Evolutionary conservation across 2,888 invertebrate genomes (phyloP), one percentile per base, ranked within the genome.

Genomic region (Apodemia duryi): DNA sequence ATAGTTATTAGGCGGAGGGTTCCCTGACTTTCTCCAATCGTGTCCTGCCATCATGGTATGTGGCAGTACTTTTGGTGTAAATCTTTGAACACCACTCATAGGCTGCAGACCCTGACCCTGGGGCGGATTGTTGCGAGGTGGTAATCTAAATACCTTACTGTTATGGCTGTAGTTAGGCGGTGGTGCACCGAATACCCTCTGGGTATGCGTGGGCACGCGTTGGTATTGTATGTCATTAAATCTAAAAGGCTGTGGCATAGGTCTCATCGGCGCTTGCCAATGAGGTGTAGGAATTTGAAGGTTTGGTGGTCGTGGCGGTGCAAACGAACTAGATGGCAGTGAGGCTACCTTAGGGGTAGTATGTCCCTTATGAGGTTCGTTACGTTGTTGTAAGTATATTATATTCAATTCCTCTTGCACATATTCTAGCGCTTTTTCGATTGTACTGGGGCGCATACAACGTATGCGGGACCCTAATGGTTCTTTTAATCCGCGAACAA

Each of bases 1-100:
- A 66, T 75, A 73, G 32, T 74, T 72, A 21, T 57, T 65, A 0
- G 71, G 73, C 1, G 72, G 71, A 28, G 74, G 72, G 63, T 74
- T 73, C 0, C 72, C 73, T 6, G 43, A 65, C 61, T 63, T 70
- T n/a, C 32, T n/a, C 73, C 73, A 73, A 64, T 74, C 70, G 38
- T 71, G 70, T 0, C 67, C 68, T 10, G 63, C 52, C 46, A 46
- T 46, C 13, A 21, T 21, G n/a, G n/a, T n/a, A n/a, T n/a, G 57
- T n/a, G 64, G 63, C 21, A 66, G 6, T 60, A 29, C 61, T 49
- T 54, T 63, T 4, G 66, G 21, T 7, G 60, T 52, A 41, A 51
- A 69, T 57, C 65, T 63, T 29, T 63, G 64, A 10, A 69, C 66
- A 60, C 66, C 67, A 49, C 69, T 69, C 69, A 69, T 66, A 49